Evolutionary conservation across 2,888 invertebrate genomes (phyloP), one percentile per base, ranked within the genome.

Genomic region (Thumatha senex): DNA sequence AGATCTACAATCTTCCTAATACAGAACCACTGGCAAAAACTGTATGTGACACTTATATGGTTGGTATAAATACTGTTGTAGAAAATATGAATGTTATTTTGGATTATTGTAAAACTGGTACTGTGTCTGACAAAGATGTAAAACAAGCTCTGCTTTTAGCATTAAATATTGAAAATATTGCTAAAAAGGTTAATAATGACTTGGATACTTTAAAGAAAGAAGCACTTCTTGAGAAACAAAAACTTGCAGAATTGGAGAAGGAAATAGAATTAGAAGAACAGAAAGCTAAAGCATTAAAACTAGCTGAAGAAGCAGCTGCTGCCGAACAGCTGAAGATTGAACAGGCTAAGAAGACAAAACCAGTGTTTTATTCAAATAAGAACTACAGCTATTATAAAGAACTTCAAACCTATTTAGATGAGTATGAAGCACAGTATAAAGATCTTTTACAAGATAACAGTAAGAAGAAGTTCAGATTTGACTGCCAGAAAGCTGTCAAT

Each of bases 401-500:
- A 49, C 91, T 95, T 0, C 91, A 92, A 72, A 82, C 85, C 1
- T 93, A 93, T 64, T 86, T 95, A 46, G 85, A 92, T 13, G 83
- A 90, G 44, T 94, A 95, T 82, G 92, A 93, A 66, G 86, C 87
- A 38, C 88, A 86, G 42, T 95, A 94, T 56, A 92, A 92, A 51
- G 92, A 93, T 0, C 86, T 97, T 39, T 72, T 93, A 51, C 86
- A 92, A 14, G 93, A 95, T 74, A 82, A 87, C 12, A 82, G 85
- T 40, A 82, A 93, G 59, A 98, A 97, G 78, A 95, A 95, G 72
- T 96, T 96, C 76, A 93, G 95, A 70, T 96, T 96, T 82, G 96
- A 96, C 60, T 96, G 95, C 61, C 96, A 96, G 78, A 97, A 97
- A 80, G 96, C 96, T 47, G 95, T 98, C 3, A 98, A 96, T 78